phyloP scores from a whole-genome alignment of 2,113 vertebrate species.

The Mormyrus iriodes region DNA sequence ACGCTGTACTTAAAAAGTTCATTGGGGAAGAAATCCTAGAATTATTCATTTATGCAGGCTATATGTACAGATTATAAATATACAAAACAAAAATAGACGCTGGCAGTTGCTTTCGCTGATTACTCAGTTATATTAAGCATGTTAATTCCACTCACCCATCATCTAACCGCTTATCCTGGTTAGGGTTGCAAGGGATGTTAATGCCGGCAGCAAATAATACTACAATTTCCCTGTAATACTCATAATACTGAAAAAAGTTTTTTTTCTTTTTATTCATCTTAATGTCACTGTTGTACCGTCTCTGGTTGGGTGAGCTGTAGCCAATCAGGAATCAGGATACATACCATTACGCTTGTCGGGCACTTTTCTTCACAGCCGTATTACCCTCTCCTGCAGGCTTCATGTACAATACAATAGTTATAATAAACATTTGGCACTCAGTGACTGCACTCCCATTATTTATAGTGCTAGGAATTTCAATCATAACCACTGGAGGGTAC shows the following conservation, averaged over 20 bases:
- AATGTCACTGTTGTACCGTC: not conserved
- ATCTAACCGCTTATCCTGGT: not conserved
- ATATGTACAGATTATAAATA: slow-evolving; percentile 17
- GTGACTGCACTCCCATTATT: not conserved
- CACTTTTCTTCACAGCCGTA: not conserved
- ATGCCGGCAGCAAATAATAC: slow-evolving; percentile 18
- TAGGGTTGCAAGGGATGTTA: not conserved
- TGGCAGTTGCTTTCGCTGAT: not conserved
- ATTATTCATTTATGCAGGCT: not conserved
- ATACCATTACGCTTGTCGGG: not conserved
- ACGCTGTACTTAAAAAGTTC: slow-evolving; percentile 28
- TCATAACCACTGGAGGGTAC: not conserved
- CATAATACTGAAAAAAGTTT: not conserved
- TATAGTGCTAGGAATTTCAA: not conserved
- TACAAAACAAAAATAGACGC: slow-evolving; percentile 16
- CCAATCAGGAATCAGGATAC: not conserved
- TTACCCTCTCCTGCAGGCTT: not conserved
- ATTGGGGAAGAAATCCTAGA: not conserved
- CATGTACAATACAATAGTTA: not conserved
- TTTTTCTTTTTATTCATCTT: not conserved
- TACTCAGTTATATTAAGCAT: slow-evolving; percentile 24
- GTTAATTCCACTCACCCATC: not conserved
- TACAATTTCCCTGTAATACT: slow-evolving; percentile 24
- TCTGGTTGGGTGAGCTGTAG: not conserved
- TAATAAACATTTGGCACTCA: not conserved